Base-by-base conservation (phyloP, 2,113 vertebrate genomes). In the Circaetus gallicus region DNA sequence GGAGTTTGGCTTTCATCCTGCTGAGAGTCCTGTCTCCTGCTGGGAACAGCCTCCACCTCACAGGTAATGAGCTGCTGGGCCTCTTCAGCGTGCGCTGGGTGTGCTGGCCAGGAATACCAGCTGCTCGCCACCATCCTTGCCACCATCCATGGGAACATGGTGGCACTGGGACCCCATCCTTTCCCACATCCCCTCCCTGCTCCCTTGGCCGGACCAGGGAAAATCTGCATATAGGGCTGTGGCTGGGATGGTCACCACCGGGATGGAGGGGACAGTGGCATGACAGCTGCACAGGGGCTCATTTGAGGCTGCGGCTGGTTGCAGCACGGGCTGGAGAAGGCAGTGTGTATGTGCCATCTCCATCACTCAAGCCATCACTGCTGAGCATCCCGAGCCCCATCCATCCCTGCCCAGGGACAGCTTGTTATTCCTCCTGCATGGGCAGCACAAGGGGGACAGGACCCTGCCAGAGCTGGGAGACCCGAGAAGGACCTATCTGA, bases 1-100 rank as follows among this genome's bases (percentile, higher is more conserved):
- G 78, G 58, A 96, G 95, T 72, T 94, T 93, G 96, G 85, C 96
- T 96, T 96, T 96, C 87, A 94, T 97, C 93, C 87, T 80, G 84
- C 61, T 55, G n/a, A 90, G 73, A 95, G 92, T 65, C 95, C 92
- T 80, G 74, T 93, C 90, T 96, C 34, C 92, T 95, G 85, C 90
- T 2, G 66, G 84, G 87, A 95, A 96, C 63, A 90, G 76, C 85
- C 95, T 94, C 87, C 83, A 86, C 82, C 91, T 97, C 2, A 0
- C 62, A 94, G 78, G 87, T 93, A 96, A 93, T 91, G 87, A 96
- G 84, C 72, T 86, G 47, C 89, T 56, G 2, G 5, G 83, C 72
- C 76, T 88, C 89, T 62, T 89, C 15, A 43, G 85, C 19, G 1
- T 80, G 71, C 79, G 59, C 76, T 90, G 90, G 92, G 93, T 70